These are phyloP conservation scores for Paratrypauchen microcephalus DNA, from an alignment of 2,797 vertebrate species.

Conservation along the genomic window DNA sequence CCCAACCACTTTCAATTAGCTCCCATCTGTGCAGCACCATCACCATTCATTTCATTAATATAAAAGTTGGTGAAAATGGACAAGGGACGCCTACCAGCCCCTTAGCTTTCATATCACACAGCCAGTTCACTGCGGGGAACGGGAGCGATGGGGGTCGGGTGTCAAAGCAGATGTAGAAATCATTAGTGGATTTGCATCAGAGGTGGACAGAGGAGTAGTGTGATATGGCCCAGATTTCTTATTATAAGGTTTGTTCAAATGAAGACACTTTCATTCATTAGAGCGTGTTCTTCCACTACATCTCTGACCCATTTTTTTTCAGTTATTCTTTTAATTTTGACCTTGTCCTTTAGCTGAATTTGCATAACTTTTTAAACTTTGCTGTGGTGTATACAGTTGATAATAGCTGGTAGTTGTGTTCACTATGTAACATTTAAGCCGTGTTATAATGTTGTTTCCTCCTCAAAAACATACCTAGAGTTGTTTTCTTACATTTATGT, in stretches of 20 bases:
- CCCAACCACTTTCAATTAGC: slow-evolving; percentile 47
- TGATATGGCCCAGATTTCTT: not conserved
- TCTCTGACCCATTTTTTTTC: not conserved
- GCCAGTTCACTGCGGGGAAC: not conserved
- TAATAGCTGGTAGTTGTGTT: too few relatives aligned
- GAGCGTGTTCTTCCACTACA: not conserved
- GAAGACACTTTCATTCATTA: not conserved
- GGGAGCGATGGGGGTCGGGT: not conserved
- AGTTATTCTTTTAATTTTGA: not conserved
- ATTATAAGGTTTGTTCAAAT: not conserved
- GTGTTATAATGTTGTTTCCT: too few relatives aligned
- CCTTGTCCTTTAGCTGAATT: not conserved
- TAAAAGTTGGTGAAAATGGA: slow-evolving; percentile 19
- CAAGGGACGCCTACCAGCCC: slow-evolving; percentile 14
- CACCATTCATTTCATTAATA: slow-evolving; percentile 40
- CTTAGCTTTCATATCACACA: slow-evolving; percentile 9
- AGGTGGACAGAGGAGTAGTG: not conserved
- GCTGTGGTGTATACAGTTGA: not conserved
- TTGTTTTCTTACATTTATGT: too few relatives aligned
- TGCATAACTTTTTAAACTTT: not conserved
- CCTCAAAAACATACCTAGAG: too few relatives aligned
- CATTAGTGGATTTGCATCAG: not conserved
- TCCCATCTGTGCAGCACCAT: slow-evolving; percentile 41
- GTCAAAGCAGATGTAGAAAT: slow-evolving; percentile 3
- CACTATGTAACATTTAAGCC: too few relatives aligned